A percentile compares a stretch with the other conserved stretches of the same genome.
phyloP scores from a whole-genome alignment of 2,797 vertebrate species.

The Muraenolepis orangiensis region DNA sequence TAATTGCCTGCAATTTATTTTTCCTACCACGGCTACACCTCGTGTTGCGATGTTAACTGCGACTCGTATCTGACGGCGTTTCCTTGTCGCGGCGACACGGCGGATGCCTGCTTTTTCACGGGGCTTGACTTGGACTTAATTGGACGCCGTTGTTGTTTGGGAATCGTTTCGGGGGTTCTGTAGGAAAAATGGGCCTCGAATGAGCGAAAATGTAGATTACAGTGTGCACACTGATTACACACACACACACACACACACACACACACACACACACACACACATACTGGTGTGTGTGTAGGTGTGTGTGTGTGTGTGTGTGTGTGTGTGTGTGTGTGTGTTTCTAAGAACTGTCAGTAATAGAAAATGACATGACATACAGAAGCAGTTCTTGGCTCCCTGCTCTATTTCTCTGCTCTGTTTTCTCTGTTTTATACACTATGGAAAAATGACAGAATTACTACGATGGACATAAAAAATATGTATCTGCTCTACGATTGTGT shows the following conservation, averaged over 20 bases:
- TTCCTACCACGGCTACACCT: constrained; percentile 3
- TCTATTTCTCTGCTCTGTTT: too few species aligned
- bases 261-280: not conserved
- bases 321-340: too few species aligned
- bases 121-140: constrained; percentile 49
- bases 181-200: constrained; percentile 35
- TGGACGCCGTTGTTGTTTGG: constrained; percentile 37
- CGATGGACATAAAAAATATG: not conserved
- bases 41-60: constrained; percentile 4
- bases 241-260: constrained; percentile 8
- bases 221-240: not conserved
- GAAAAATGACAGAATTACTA: not conserved
- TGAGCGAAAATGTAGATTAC: constrained; percentile 38
- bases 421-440: not conserved
- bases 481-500: not conserved
- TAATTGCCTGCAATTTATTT: constrained; percentile 49
- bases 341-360: not conserved
- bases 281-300: too few species aligned
- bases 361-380: not conserved
- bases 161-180: constrained; percentile 25
- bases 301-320: too few species aligned
- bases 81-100: constrained; percentile 35
- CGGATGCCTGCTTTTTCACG: constrained; percentile 45
- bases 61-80: constrained; percentile 44
- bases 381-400: not conserved